phyloP scores from a whole-genome alignment of 2,113 vertebrate species.

The Pavo muticus region DNA sequence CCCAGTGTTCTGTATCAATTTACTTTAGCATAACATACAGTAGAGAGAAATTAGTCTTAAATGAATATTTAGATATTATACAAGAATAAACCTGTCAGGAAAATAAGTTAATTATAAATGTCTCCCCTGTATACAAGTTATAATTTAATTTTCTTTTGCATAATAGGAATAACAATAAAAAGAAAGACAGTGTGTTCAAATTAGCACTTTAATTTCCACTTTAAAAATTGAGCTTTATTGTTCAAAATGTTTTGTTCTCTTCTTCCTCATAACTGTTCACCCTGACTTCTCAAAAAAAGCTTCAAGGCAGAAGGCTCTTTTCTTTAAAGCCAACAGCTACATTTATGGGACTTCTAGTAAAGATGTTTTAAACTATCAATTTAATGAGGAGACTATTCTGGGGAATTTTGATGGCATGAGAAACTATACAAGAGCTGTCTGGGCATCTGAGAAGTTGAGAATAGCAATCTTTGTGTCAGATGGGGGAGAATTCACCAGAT shows the following conservation, averaged over 20 bases:
- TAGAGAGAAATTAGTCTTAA: not conserved
- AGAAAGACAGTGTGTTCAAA: not conserved
- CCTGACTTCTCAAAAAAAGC: not conserved
- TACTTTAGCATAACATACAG: not conserved
- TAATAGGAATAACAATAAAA: constrained; percentile 36
- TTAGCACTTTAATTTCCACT: constrained; percentile 53
- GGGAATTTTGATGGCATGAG: not conserved
- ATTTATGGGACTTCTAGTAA: not conserved
- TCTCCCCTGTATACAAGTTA: constrained; percentile 10
- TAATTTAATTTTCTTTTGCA: constrained; percentile 30
- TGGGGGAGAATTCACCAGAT: not conserved
- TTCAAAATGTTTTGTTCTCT: constrained; percentile 41
- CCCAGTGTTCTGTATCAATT: not conserved
- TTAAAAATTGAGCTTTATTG: constrained; percentile 3
- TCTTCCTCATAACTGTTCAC: not conserved
- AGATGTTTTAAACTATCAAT: not conserved
- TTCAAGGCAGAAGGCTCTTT: not conserved
- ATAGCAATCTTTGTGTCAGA: not conserved
- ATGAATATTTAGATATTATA: constrained; percentile 44
- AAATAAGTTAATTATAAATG: constrained; percentile 53
- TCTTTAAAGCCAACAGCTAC: not conserved
- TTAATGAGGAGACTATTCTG: not conserved
- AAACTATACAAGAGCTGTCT: not conserved
- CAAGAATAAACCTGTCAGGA: constrained; percentile 52
- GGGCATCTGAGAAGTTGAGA: not conserved